Conservation (phyloP, 2,797 vertebrate genomes). For the Hippopotamyrus pictus region DNA sequence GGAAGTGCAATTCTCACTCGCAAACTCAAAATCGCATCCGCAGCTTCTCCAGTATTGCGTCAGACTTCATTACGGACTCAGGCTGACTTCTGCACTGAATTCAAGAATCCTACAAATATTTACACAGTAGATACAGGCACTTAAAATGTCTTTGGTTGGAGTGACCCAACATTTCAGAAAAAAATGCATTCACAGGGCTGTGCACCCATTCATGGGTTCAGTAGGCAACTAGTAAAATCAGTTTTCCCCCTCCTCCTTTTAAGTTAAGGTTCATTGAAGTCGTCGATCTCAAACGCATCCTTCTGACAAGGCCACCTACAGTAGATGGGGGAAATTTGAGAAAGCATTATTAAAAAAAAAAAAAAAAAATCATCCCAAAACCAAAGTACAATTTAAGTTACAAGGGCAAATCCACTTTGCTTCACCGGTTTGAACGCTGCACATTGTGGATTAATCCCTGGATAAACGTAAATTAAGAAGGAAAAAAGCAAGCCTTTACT, state of each 20-base stretch:
- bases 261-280: conserved; percentile 50
- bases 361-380: not conserved
- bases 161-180: conserved; percentile 91
- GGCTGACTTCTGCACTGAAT: conserved; percentile 58
- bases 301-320: conserved; percentile 94
- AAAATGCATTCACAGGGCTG: conserved; percentile 80
- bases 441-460: not conserved
- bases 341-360: conserved; percentile 30
- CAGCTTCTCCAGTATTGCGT: conserved; percentile 37
- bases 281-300: conserved; percentile 58
- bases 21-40: conserved; percentile 17
- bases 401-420: not conserved
- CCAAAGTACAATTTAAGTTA: not conserved
- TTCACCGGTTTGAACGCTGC: not conserved
- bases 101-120: conserved; percentile 78
- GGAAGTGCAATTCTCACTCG: conserved; percentile 18
- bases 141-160: conserved; percentile 99
- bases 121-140: conserved; percentile 99
- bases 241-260: conserved; percentile 42
- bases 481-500: not conserved
- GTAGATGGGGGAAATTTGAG: conserved; percentile 33
- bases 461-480: no score
- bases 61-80: conserved; percentile 36
- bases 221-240: conserved; percentile 72
- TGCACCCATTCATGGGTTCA: conserved; percentile 75